Evolutionary conservation across 2,113 vertebrate genomes (phyloP).

Genomic region (Erpornis zantholeuca): DNA sequence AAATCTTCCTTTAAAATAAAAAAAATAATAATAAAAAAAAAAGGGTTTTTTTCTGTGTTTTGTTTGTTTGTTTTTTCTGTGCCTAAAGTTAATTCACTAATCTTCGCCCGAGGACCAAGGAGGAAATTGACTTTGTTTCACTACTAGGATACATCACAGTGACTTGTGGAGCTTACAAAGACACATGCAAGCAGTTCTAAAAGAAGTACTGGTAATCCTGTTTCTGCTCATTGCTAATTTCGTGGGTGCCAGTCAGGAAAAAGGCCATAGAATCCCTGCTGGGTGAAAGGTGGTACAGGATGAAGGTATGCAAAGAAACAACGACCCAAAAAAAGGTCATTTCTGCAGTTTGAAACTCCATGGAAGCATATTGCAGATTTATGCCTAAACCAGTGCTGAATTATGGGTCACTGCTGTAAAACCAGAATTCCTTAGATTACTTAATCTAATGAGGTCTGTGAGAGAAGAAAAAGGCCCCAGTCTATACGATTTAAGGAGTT

Average conservation of each 20-base stretch:
- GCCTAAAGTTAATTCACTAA: not conserved
- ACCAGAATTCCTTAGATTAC: slow-evolving; percentile 17
- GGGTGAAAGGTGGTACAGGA: not conserved
- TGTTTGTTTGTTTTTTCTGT: no score
- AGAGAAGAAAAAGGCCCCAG: not conserved
- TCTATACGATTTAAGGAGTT: slow-evolving; percentile 12
- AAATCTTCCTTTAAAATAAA: not conserved
- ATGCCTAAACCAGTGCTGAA: not conserved
- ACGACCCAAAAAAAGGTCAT: not conserved
- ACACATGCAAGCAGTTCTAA: not conserved
- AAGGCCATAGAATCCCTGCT: not conserved
- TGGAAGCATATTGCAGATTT: not conserved
- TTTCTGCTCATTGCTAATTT: not conserved
- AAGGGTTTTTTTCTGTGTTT: rapidly evolving
- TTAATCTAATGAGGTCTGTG: not conserved
- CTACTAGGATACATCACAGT: not conserved
- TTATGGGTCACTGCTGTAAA: slow-evolving; percentile 11
- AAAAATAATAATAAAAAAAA: not conserved
- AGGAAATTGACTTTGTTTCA: not conserved
- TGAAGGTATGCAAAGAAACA: not conserved
- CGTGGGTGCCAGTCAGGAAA: not conserved
- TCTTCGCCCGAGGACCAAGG: not conserved
- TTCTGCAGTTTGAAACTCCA: not conserved
- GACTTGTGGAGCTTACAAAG: not conserved
- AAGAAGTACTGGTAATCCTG: not conserved